Conservation (phyloP, 2,113 vertebrate genomes). For the Jacana jacana region DNA sequence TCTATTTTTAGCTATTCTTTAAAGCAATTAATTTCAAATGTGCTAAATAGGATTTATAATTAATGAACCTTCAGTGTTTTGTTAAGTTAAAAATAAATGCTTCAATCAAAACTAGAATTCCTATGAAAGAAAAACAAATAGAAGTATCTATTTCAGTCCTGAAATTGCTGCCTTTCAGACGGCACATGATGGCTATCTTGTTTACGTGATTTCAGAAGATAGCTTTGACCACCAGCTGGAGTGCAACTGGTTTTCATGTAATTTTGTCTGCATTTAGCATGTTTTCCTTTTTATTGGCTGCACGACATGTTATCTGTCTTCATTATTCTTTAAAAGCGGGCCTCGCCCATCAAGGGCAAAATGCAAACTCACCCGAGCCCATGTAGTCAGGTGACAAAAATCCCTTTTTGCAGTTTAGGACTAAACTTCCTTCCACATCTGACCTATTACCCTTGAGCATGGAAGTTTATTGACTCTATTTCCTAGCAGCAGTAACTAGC, state of each 20-base stretch:
- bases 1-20: conserved; percentile 35
- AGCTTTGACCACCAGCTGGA: neutral
- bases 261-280: neutral
- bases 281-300: neutral
- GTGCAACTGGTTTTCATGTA: neutral
- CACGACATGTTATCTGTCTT: neutral
- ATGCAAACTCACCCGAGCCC: neutral
- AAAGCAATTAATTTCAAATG: conserved; percentile 12
- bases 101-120: neutral
- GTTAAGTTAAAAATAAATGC: neutral
- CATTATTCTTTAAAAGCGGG: neutral
- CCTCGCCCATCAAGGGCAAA: neutral
- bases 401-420: neutral
- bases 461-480: conserved; percentile 55
- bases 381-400: neutral
- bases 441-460: conserved; percentile 43
- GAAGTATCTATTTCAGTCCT: neutral
- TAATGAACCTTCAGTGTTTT: neutral
- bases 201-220: conserved; percentile 5
- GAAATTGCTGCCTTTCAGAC: neutral
- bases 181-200: neutral
- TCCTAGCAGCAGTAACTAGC: conserved; percentile 27
- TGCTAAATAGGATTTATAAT: neutral
- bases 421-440: neutral
- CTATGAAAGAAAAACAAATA: neutral